A percentile compares a stretch with the other conserved stretches of the same genome.
phyloP scores from a whole-genome alignment of 2,797 vertebrate genomes.

The Pristis pectinata region DNA sequence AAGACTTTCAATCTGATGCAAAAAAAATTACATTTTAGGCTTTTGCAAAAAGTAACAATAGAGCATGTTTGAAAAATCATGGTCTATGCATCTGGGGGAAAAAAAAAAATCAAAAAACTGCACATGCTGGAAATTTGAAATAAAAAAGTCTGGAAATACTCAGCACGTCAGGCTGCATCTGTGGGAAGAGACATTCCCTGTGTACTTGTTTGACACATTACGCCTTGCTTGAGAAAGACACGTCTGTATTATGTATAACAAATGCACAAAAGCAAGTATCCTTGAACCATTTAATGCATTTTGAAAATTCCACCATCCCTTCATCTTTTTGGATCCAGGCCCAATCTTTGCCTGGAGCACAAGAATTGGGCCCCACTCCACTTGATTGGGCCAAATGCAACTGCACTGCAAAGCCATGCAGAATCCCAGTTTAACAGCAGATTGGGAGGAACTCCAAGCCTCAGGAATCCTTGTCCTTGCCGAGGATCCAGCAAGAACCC shows the following conservation, averaged over 20 bases:
- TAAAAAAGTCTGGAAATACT: no score
- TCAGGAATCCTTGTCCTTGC: background rate
- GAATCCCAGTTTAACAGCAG: background rate
- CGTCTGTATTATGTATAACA: background rate
- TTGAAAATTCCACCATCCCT: background rate
- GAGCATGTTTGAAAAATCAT: background rate
- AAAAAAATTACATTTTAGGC: background rate
- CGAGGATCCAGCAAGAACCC: background rate
- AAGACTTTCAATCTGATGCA: slow-evolving; percentile 7
- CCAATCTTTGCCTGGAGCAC: no score
- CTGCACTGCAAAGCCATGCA: background rate
- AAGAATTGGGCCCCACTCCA: background rate
- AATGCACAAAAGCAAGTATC: background rate
- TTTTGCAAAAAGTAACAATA: background rate
- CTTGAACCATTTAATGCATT: background rate
- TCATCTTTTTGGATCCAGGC: no score
- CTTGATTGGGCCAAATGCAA: background rate
- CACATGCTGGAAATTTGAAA: no score
- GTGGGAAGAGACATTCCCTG: no score
- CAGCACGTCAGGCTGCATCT: no score
- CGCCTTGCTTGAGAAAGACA: background rate
- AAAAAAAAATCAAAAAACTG: no score
- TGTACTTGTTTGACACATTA: background rate
- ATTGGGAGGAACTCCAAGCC: background rate
- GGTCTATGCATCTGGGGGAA: no score